phyloP scores from a whole-genome alignment of 1,140 invertebrate genomes.

The Contarinia nasturtii region DNA sequence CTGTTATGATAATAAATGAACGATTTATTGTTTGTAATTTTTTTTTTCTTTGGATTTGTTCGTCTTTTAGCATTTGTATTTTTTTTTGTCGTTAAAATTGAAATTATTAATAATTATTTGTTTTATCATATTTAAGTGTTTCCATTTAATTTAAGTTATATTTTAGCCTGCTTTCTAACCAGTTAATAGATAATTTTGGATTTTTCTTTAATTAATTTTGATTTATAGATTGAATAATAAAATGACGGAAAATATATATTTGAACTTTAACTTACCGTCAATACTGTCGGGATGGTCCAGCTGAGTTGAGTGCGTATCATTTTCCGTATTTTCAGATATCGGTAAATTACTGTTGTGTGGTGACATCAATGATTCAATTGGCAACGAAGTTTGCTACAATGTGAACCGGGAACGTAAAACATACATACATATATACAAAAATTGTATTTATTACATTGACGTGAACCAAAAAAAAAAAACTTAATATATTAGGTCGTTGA shows the following conservation, averaged over 20 bases:
- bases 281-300: conserved; percentile 23
- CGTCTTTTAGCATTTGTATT: no score
- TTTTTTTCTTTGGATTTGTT: no score
- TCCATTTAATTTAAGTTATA: neutral
- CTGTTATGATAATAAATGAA: no score
- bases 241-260: no score
- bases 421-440: neutral
- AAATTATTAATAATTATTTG: no score
- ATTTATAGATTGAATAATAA: no score
- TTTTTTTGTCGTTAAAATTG: no score
- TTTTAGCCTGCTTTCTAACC: neutral
- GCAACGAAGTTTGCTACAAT: conserved; percentile 11
- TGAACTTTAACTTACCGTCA: conserved; percentile 17
- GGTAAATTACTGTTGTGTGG: conserved; percentile 16
- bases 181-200: neutral
- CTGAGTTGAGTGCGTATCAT: conserved; percentile 14
- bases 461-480: neutral
- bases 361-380: conserved; percentile 17
- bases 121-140: no score
- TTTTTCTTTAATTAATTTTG: neutral
- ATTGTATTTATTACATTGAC: neutral
- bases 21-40: no score
- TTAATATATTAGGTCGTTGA: neutral
- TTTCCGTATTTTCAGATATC: conserved; percentile 18
- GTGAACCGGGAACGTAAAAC: neutral